phyloP scores from a whole-genome alignment of 2,113 vertebrate species.

The Peromyscus leucopus region DNA sequence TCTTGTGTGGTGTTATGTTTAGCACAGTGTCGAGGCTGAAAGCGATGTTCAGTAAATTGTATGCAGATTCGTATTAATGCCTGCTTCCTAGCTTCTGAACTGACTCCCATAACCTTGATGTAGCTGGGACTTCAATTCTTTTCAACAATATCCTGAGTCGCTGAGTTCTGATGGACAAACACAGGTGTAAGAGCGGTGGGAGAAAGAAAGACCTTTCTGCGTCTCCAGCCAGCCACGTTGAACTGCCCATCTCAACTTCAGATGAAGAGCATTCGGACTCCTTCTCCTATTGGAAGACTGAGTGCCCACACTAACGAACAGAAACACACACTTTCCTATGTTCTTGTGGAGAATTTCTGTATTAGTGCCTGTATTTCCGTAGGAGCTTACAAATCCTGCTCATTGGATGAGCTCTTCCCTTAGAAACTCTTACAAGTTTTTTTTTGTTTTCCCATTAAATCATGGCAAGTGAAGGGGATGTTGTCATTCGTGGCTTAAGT shows the following conservation, averaged over 20 bases:
- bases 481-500: constrained; percentile 37
- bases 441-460: constrained; percentile 58
- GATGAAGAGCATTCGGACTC: neutral
- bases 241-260: neutral
- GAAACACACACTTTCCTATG: neutral
- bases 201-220: neutral
- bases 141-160: neutral
- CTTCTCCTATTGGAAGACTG: neutral
- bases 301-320: neutral
- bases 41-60: constrained; percentile 9
- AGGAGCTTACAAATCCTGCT: constrained; percentile 39
- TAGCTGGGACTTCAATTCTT: neutral
- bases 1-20: neutral
- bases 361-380: neutral
- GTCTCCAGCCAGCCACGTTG: neutral
- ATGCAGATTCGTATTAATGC: neutral
- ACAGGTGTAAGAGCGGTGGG: neutral
- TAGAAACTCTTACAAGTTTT: constrained; percentile 12
- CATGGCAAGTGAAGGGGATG: neutral
- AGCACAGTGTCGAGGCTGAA: neutral
- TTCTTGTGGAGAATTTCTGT: constrained; percentile 6
- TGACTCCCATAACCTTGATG: neutral
- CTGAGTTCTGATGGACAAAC: neutral
- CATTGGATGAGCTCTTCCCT: neutral
- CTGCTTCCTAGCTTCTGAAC: constrained; percentile 4